Base-by-base conservation (phyloP, 2,797 vertebrate genomes). In the Acestrorhynchus altus region DNA sequence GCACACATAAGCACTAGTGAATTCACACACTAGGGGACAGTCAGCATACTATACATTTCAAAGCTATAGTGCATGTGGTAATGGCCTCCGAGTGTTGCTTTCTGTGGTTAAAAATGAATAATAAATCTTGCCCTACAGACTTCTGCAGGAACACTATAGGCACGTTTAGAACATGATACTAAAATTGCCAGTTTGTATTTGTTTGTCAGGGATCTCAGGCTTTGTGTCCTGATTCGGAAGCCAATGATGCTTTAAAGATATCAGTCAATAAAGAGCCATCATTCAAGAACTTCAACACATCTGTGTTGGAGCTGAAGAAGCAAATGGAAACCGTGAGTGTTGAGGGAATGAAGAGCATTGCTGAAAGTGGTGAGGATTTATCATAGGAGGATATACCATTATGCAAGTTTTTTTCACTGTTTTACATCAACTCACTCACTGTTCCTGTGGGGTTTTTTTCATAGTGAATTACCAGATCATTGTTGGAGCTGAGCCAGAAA, bases 221-320 rank as follows among this genome's bases (percentile, higher is more conserved):
- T 22, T 6, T 79, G 12, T 31, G 47, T 54, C 20, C 72, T 54
- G 10, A 56, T 10, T 47, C 69, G n/a, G 64, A 74, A 46, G 28
- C 9, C n/a, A 3, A 18, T 63, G 72, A 69, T 13, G 0, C 56
- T 10, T 63, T 74, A 46, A 74, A 63, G n/a, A 10, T 63, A 7
- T 6, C 9, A 24, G 46, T 74, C 4, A 74, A 69, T 63, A 39
- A 13, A 8, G 22, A 74, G 4, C 68, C 35, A 65, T 13, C 64
- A 54, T 79, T 79, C 69, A 56, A 69, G 22, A 31, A 56, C 22
- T 69, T 63, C 8, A 69, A n/a, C 35, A 69, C 72, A 63, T 74
- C 64, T 54, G 3, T 74, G 24, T 20, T 60, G 44, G 44, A 74
- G 40, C 35, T 79, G 1, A 79, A 69, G 26, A 18, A 69, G 11